Evolutionary conservation across 2,113 vertebrate species (phyloP).

Genomic region (Oryzias celebensis): DNA sequence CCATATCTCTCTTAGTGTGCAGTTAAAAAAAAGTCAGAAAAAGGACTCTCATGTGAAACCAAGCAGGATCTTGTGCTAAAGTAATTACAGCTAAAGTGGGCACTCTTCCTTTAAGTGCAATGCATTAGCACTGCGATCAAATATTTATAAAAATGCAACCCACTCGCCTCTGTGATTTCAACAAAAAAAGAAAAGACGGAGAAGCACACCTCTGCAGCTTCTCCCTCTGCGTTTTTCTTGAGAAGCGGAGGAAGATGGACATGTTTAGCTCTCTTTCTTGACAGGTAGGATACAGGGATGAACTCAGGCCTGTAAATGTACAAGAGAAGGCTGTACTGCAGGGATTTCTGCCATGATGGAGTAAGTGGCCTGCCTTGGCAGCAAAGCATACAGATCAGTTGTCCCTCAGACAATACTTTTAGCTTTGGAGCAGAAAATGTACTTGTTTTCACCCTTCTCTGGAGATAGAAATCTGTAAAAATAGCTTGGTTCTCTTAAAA

Average conservation of each 20-base stretch:
- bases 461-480: slow-evolving; percentile 58
- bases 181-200: slow-evolving; percentile 40
- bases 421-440: slow-evolving; percentile 41
- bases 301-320: slow-evolving; percentile 66
- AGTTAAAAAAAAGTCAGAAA: slow-evolving; percentile 13
- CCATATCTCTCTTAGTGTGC: slow-evolving; percentile 18
- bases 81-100: slow-evolving; percentile 58
- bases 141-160: slow-evolving; percentile 65
- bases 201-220: slow-evolving; percentile 43
- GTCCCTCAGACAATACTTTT: slow-evolving; percentile 61
- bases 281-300: slow-evolving; percentile 67
- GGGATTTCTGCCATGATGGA: slow-evolving; percentile 71
- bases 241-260: slow-evolving; percentile 69
- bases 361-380: slow-evolving; percentile 59
- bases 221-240: slow-evolving; percentile 18
- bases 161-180: slow-evolving; percentile 58
- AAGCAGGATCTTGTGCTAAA: slow-evolving; percentile 36
- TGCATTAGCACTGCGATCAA: slow-evolving; percentile 59
- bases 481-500: slow-evolving; percentile 48
- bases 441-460: slow-evolving; percentile 28
- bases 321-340: slow-evolving; percentile 59
- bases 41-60: slow-evolving; percentile 25
- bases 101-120: slow-evolving; percentile 56
- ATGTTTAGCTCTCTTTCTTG: slow-evolving; percentile 64
- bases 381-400: slow-evolving; percentile 60